Evolutionary conservation across 2,888 invertebrate species (phyloP), one percentile per base, ranked within the genome.

Genomic region (Campoplex nolae): DNA sequence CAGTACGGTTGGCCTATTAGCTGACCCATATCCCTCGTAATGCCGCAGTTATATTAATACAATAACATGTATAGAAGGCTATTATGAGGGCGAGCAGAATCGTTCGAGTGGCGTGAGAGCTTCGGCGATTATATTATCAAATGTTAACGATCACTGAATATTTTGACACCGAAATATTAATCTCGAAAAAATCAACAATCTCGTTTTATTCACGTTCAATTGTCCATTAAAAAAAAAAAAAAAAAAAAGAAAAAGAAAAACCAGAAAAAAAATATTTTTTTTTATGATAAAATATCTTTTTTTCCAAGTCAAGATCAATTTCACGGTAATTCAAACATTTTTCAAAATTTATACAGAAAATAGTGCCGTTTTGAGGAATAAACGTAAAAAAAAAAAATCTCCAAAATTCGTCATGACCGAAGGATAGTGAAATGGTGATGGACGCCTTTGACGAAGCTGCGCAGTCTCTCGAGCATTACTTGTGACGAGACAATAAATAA

Each of bases 21-120:
- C 35, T 74, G 42, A 48, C 58, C 58, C n/a, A 58, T 56, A 56
- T 77, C 54, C 18, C 42, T 32, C 51, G 54, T 42, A 42, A 23
- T 67, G 28, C 32, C 23, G 51, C 80, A 71, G 48, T 74, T 75
- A 67, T 74, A 56, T 35, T 75, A 67, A 75, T 74, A n/a, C 65
- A 35, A 65, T 32, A 45, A 13, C 35, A 75, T 42, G 28, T 58
- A 75, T 45, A 58, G 35, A 71, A 70, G 16, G 28, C 67, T 51
- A 78, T 54, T 16, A n/a, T 42, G 23, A 56, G 51, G 77, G 62
- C 48, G 67, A 54, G 68, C 18, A 42, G 56, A 56, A 56, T 56
- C 54, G 8, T 56, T 38, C 48, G 38, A 73, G 67, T 79, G 51
- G 65, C 51, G 73, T 70, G 78, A 42, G 78, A 78, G 62, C 54